Evolutionary conservation across 2,888 invertebrate genomes (phyloP).

Genomic region (Ectobius pallidus): DNA sequence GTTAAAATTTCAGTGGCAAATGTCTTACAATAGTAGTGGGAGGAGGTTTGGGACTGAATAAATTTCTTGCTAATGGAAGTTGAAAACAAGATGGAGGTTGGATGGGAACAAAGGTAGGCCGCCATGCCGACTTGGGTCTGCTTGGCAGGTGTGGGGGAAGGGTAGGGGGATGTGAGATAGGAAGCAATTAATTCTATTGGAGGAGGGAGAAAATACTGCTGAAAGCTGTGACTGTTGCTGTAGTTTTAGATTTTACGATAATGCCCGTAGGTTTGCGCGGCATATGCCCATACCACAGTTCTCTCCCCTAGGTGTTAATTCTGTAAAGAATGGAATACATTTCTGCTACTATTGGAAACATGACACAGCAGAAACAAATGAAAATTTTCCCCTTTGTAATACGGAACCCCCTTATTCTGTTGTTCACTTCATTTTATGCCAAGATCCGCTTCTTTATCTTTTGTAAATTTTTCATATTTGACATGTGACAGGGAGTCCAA

Average conservation of each 20-base stretch:
- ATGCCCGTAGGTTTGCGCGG: slow-evolving; percentile 6
- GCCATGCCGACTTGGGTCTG: slow-evolving; percentile 27
- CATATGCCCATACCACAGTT: not conserved
- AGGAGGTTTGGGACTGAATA: slow-evolving; percentile 30
- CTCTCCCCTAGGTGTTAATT: slow-evolving; percentile 10
- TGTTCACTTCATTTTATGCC: not conserved
- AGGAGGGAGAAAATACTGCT: slow-evolving; percentile 28
- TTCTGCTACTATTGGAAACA: slow-evolving; percentile 29
- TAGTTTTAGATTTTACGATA: slow-evolving; percentile 37
- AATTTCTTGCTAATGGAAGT: slow-evolving; percentile 41
- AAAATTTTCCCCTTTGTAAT: not conserved
- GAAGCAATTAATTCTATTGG: slow-evolving; percentile 40
- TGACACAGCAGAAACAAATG: slow-evolving; percentile 27
- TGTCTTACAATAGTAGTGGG: slow-evolving; percentile 36
- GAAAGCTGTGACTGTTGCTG: slow-evolving; percentile 33
- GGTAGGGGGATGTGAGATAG: slow-evolving; percentile 29
- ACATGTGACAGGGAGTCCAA: not conserved
- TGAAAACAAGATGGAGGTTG: slow-evolving; percentile 39
- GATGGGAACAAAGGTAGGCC: slow-evolving; percentile 37
- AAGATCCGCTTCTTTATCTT: not conserved
- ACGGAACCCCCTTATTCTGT: not conserved
- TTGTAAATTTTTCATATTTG: not conserved
- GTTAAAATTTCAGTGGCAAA: slow-evolving; percentile 38
- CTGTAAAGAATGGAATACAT: not conserved
- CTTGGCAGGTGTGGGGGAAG: slow-evolving; percentile 28